These are phyloP conservation scores for Eupithecia vulgata DNA, from an alignment of 2,888 invertebrate species.

Conservation along the genomic window DNA sequence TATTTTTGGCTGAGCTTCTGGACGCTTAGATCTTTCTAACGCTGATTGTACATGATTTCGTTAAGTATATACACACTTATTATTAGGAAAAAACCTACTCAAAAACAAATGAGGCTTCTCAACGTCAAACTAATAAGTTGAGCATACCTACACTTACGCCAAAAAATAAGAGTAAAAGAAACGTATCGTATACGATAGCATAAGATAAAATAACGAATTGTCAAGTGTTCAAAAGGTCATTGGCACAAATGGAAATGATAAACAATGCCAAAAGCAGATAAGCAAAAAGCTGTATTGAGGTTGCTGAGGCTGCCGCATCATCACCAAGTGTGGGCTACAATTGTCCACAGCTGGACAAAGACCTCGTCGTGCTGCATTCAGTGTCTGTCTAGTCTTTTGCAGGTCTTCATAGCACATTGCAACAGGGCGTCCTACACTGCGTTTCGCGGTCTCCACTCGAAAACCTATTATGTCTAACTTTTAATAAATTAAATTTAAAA, in stretches of 20 bases:
- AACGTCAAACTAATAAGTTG: not conserved
- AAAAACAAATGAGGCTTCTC: not conserved
- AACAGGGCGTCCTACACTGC: not conserved
- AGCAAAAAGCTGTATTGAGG: conserved; percentile 23
- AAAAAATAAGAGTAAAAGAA: not conserved
- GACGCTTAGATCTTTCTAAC: not conserved
- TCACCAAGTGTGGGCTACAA: not conserved
- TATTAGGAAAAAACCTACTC: not conserved
- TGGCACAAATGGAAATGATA: conserved; percentile 28
- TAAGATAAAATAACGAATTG: not conserved
- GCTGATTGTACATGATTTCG: not conserved
- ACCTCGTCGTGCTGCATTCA: not conserved
- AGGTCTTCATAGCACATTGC: not conserved
- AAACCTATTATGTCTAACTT: not conserved
- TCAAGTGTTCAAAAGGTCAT: conserved; percentile 15
- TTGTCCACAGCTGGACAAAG: not conserved
- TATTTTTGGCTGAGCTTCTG: not conserved
- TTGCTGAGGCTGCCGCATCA: conserved; percentile 4
- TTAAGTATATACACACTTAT: not conserved
- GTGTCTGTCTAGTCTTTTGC: not conserved
- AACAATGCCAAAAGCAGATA: conserved; percentile 32
- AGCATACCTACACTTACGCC: not conserved
- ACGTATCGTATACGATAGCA: not conserved
- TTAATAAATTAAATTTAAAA: not conserved
- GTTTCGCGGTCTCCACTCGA: not conserved